Percentiles rank a stretch among this genome's conserved stretches.
phyloP scores from a whole-genome alignment of 2,888 invertebrate genomes.

The Vannuccia rotundouncinata region DNA sequence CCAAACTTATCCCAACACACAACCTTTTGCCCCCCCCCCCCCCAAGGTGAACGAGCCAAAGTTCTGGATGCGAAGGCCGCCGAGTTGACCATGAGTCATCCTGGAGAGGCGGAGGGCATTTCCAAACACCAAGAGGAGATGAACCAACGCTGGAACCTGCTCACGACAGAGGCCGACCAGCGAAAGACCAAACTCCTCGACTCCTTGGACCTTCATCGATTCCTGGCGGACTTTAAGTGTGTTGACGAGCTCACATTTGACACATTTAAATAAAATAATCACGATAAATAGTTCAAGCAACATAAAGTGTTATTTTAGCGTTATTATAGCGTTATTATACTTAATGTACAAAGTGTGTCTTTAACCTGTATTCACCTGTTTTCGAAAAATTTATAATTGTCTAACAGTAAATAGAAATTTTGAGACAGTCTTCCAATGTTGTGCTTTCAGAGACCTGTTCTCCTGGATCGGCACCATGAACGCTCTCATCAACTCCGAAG shows the following conservation, averaged over 20 bases:
- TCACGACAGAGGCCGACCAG: conserved; percentile 86
- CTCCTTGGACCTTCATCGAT: conserved; percentile 93
- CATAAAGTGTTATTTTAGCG: too few relatives aligned
- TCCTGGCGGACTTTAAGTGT: conserved; percentile 78
- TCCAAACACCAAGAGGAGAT: conserved; percentile 94
- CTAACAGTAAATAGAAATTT: too few relatives aligned
- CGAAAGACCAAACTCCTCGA: conserved; percentile 93
- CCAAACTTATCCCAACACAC: too few relatives aligned
- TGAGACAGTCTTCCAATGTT: too few relatives aligned
- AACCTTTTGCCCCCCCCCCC: too few relatives aligned
- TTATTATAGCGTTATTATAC: too few relatives aligned
- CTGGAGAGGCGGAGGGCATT: conserved; percentile 95
- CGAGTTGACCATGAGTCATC: conserved; percentile 87
- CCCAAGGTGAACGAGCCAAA: conserved; percentile 67
- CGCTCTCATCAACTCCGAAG: conserved; percentile 91
- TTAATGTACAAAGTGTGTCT: too few relatives aligned
- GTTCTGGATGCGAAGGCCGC: conserved; percentile 78
- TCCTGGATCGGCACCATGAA: conserved; percentile 99
- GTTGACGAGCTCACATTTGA: not conserved
- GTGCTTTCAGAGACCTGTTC: conserved; percentile 72
- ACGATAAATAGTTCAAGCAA: too few relatives aligned
- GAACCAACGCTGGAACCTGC: conserved; percentile 92
- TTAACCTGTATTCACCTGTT: too few relatives aligned
- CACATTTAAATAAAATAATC: too few relatives aligned
- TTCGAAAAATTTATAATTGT: too few relatives aligned